Evolutionary conservation across 1,140 invertebrate species (phyloP).

Genomic region (Carcinoscorpius rotundicauda): DNA sequence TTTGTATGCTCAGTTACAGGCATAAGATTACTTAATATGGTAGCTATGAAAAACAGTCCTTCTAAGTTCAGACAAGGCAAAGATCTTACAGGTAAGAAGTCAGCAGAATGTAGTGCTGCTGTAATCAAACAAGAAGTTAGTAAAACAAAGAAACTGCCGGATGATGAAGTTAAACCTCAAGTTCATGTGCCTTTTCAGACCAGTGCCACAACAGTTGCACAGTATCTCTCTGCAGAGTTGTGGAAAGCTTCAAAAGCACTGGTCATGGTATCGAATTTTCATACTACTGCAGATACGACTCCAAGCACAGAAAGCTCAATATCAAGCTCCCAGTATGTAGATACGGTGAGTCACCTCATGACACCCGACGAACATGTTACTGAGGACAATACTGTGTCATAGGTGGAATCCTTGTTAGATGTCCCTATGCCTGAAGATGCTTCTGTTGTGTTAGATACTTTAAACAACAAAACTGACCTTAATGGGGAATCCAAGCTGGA

Average conservation of each 20-base stretch:
- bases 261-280: too few relatives aligned
- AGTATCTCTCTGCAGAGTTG: not conserved
- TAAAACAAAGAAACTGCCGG: too few relatives aligned
- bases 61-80: slow-evolving; percentile 4
- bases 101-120: too few relatives aligned
- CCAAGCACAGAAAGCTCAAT: slow-evolving; percentile 20
- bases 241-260: not conserved
- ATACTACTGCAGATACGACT: not conserved
- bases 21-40: too few relatives aligned
- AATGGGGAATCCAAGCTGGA: slow-evolving; percentile 12
- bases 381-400: slow-evolving; percentile 4
- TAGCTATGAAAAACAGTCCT: not conserved
- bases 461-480: slow-evolving; percentile 12
- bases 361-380: slow-evolving; percentile 10
- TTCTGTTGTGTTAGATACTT: too few relatives aligned
- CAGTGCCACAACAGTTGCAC: not conserved
- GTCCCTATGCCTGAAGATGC: slow-evolving; percentile 14
- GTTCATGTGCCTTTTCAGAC: not conserved
- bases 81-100: slow-evolving; percentile 6
- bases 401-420: slow-evolving; percentile 15
- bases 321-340: slow-evolving; percentile 19
- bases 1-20: too few relatives aligned
- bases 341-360: slow-evolving; percentile 18
- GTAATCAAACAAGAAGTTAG: too few relatives aligned
- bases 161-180: not conserved